Evolutionary conservation across 2,888 invertebrate genomes (phyloP).

Genomic region (Xestia ashworthii): DNA sequence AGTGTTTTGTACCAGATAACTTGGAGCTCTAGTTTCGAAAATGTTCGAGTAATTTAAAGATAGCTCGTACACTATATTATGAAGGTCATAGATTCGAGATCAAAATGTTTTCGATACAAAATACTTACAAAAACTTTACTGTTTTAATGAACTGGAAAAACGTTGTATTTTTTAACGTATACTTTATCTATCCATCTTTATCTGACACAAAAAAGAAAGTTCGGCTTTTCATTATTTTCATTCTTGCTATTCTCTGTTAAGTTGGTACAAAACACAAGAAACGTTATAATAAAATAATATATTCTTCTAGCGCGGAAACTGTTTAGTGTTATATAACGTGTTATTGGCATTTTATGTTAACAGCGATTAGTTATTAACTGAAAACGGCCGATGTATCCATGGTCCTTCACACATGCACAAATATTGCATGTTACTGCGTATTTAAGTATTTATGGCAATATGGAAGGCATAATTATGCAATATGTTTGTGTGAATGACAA

Average conservation of each 20-base stretch:
- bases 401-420: constrained; percentile 16
- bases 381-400: constrained; percentile 12
- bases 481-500: not conserved
- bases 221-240: not conserved
- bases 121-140: not conserved
- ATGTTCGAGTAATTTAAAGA: not conserved
- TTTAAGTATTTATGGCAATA: not conserved
- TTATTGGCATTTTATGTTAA: constrained; percentile 67
- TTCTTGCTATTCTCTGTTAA: not conserved
- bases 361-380: constrained; percentile 62
- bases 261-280: constrained; percentile 50
- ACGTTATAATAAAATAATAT: constrained; percentile 65
- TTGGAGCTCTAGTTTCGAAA: not conserved
- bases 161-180: not conserved
- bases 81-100: not conserved
- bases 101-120: not conserved
- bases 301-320: constrained; percentile 71
- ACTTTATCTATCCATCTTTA: not conserved
- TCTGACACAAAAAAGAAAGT: not conserved
- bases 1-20: constrained; percentile 52
- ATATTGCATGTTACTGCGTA: not conserved
- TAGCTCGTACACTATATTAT: not conserved
- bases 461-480: not conserved
- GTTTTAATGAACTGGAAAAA: not conserved
- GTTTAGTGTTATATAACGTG: constrained; percentile 64